Base-by-base conservation (phyloP, 2,113 vertebrate species). In the Lepidothrix coronata region DNA sequence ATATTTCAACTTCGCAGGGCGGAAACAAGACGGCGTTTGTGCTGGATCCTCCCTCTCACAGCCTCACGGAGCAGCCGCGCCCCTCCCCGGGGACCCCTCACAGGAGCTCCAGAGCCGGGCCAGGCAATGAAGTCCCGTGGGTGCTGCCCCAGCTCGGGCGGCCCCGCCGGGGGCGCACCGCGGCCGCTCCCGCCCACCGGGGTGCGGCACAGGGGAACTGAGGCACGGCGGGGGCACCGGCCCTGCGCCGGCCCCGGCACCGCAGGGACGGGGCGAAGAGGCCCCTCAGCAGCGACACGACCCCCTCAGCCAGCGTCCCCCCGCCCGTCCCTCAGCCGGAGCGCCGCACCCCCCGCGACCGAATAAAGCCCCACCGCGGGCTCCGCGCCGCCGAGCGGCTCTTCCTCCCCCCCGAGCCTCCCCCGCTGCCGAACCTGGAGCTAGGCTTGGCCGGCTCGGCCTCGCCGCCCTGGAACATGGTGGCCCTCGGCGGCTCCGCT, bases 401-500 rank as follows among this genome's bases (percentile, higher is more conserved):
- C 25, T 8, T 8, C 8, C 14, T 44, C 37, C 9, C 15, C 2
- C 5, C 2, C 31, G 7, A 23, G 4, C 33, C 18, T 3, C 3
- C 16, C 22, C 18, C 24, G 3, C 9, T 4, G 3, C 17, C 5
- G 23, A 88, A 99, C 99, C 99, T 99, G 70, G 99, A 99, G 73
- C 98, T 98, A 1, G 98, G 93, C 91, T 98, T 99, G 9, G 93
- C 51, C 6, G 92, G 20, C 16, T 94, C 96, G 14, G 54, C 70
- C 12, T 98, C 98, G 33, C 98, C 74, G 3, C 96, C 98, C 86
- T 98, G 98, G 79, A 99, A 99, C 98, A 98, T 99, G 97, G 98
- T 98, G 30, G 88, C 52, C 1, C 9, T 6, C 72, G 3, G 1
- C 4, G 31, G 1, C 41, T 18, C 25, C 6, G 1, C n/a, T 25